These are phyloP conservation scores for Petrolisthes manimaculis DNA, from an alignment of 2,888 invertebrate species.

Conservation along the genomic window DNA sequence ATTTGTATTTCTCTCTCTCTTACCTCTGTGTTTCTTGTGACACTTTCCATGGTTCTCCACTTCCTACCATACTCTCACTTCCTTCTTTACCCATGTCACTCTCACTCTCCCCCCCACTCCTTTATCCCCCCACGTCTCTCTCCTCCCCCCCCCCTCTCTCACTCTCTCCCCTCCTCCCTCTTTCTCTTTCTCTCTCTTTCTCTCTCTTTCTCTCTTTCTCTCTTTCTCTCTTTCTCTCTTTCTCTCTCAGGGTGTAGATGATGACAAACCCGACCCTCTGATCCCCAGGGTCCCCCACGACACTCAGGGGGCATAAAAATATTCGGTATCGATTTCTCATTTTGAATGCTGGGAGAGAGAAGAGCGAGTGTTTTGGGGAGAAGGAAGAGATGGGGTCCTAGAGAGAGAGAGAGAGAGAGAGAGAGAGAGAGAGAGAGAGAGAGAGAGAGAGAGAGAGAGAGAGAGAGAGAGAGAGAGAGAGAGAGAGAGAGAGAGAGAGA, in stretches of 20 bases:
- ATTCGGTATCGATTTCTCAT: too few relatives aligned
- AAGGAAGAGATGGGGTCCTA: not conserved
- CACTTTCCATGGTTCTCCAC: not conserved
- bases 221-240: not conserved
- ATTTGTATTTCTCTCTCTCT: not conserved
- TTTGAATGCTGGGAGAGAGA: too few relatives aligned
- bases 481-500: slow-evolving; percentile 1
- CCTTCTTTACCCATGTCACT: not conserved
- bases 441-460: slow-evolving; percentile 1
- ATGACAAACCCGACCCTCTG: not conserved
- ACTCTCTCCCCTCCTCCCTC: not conserved
- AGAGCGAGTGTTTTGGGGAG: too few relatives aligned
- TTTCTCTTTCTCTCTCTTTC: not conserved
- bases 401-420: not conserved
- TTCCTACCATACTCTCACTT: not conserved
- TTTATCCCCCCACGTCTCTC: not conserved
- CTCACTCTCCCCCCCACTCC: not conserved
- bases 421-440: slow-evolving; percentile 1
- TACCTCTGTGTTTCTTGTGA: not conserved
- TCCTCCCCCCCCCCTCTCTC: not conserved
- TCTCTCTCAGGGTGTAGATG: not conserved
- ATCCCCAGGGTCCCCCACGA: not conserved
- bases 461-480: slow-evolving; percentile 1
- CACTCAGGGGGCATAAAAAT: too few relatives aligned
- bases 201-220: not conserved